Evolutionary conservation across 2,888 invertebrate species (phyloP).

Genomic region (Ptychoptera albimana): DNA sequence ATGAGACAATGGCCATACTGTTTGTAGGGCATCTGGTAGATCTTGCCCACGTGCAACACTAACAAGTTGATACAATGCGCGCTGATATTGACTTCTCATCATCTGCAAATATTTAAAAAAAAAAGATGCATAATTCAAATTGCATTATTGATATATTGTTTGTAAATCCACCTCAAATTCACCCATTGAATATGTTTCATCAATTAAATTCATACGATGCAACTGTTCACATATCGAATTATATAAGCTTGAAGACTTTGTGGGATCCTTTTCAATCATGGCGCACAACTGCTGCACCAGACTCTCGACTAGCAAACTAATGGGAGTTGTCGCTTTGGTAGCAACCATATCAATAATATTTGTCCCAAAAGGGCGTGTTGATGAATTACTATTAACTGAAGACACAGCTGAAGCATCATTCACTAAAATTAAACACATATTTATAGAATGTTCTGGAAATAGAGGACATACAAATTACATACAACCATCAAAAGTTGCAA

Average conservation of each 20-base stretch:
- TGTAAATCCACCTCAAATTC: constrained; percentile 38
- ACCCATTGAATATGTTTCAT: constrained; percentile 48
- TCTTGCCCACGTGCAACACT: constrained; percentile 40
- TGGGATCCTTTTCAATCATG: constrained; percentile 42
- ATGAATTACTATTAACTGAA: background rate
- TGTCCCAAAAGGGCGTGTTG: constrained; percentile 2
- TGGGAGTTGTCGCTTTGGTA: constrained; percentile 35
- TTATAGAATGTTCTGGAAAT: constrained; percentile 4
- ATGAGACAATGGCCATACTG: constrained; percentile 34
- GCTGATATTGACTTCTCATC: constrained; percentile 50
- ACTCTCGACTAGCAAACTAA: constrained; percentile 52
- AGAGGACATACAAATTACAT: constrained; percentile 3
- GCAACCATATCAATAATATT: constrained; percentile 10
- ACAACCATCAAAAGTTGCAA: constrained; percentile 27
- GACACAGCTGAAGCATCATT: background rate
- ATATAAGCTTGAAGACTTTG: constrained; percentile 42
- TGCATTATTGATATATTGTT: background rate
- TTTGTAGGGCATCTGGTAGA: constrained; percentile 33
- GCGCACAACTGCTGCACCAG: constrained; percentile 51
- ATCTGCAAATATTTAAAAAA: constrained; percentile 22
- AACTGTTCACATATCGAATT: constrained; percentile 50
- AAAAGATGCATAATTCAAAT: background rate
- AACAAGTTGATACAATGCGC: constrained; percentile 46
- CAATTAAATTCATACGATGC: constrained; percentile 50
- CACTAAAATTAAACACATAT: constrained; percentile 1